These are phyloP conservation scores for Ecdyonurus torrentis DNA, from an alignment of 2,888 invertebrate species.

Conservation along the genomic window DNA sequence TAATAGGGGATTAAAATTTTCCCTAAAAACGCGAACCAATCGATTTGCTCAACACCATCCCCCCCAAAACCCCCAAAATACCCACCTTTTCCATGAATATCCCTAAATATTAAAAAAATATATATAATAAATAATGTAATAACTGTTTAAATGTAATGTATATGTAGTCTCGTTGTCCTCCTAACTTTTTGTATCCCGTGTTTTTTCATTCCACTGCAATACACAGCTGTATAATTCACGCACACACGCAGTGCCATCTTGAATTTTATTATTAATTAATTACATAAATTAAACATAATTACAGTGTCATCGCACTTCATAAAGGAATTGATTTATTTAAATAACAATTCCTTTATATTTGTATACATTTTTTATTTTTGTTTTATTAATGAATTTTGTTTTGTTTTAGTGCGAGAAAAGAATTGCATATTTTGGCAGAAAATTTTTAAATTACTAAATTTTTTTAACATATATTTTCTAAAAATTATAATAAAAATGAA, in stretches of 20 bases:
- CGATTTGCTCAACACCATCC: constrained; percentile 3
- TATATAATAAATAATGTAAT: too few species aligned
- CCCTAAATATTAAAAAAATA: too few species aligned
- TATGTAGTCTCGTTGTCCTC: too few species aligned
- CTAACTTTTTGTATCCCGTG: too few species aligned
- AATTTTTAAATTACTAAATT: constrained; percentile 6
- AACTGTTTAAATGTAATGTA: too few species aligned
- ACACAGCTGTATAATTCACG: background rate
- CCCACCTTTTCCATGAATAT: background rate
- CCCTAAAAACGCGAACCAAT: constrained; percentile 1
- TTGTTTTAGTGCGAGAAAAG: background rate
- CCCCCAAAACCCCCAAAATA: background rate
- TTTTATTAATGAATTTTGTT: too few species aligned
- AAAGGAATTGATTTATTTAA: background rate
- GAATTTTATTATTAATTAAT: constrained; percentile 7
- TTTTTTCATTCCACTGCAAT: background rate
- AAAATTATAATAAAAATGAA: constrained; percentile 3
- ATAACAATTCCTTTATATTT: background rate
- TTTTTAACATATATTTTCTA: constrained; percentile 7
- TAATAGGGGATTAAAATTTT: background rate
- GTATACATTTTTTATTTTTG: too few species aligned
- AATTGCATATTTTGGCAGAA: background rate
- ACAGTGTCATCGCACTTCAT: background rate
- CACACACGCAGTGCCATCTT: background rate
- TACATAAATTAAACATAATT: constrained; percentile 4